These are phyloP conservation scores for Crax fasciolata DNA, from an alignment of 2,797 vertebrate species.

Conservation along the genomic window DNA sequence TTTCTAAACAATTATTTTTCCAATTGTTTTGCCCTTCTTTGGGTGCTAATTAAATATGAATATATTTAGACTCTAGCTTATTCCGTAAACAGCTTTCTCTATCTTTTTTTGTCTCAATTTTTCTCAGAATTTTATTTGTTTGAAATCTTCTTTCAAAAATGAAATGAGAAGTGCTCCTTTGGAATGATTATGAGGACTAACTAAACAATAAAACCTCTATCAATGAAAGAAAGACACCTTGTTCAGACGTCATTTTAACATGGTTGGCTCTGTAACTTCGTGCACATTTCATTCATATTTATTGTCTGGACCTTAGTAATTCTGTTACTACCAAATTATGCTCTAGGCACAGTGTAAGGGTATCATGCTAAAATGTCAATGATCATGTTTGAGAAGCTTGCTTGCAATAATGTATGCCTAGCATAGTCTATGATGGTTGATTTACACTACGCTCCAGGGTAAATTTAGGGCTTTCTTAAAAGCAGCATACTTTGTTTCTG, in stretches of 20 bases:
- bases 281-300: not conserved
- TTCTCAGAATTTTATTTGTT: not conserved
- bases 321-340: not conserved
- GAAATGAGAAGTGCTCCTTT: not conserved
- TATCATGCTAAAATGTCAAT: not conserved
- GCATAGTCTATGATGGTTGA: not conserved
- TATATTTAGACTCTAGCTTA: not conserved
- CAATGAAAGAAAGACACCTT: not conserved
- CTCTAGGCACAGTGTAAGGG: not conserved
- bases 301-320: not conserved
- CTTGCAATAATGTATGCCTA: not conserved
- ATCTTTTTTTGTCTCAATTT: not conserved
- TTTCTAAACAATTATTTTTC: not conserved
- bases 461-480: constrained; percentile 14
- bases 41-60: not conserved
- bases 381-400: not conserved
- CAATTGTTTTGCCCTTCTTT: not conserved
- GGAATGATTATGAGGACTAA: not conserved
- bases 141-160: not conserved
- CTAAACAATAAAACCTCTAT: not conserved
- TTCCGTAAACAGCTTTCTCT: not conserved
- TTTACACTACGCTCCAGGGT: not conserved
- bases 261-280: not conserved
- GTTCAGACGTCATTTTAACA: not conserved
- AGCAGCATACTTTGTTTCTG: not conserved